Evolutionary conservation across 2,797 vertebrate species (phyloP).

Genomic region (Heterohyrax brucei): DNA sequence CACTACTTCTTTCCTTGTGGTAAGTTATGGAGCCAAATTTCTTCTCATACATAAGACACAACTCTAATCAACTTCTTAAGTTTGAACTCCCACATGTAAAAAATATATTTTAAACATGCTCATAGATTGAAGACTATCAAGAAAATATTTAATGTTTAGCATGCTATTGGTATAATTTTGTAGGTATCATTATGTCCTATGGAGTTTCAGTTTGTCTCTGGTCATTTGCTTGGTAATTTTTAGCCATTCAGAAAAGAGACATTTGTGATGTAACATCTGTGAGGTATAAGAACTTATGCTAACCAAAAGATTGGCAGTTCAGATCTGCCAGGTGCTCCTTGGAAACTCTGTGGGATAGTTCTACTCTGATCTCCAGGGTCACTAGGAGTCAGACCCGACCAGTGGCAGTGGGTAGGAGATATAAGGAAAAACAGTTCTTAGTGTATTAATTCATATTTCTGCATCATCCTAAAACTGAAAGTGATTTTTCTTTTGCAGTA

Average conservation of each 20-base stretch:
- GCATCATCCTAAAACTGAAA: neutral
- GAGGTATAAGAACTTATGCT: neutral
- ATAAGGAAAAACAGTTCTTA: constrained; percentile 1
- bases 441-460: constrained; percentile 7
- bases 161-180: neutral
- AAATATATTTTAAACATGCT: constrained; percentile 28
- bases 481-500: neutral
- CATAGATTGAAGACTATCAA: constrained; percentile 30
- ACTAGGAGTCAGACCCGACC: too few relatives aligned
- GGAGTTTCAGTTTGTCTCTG: constrained; percentile 7
- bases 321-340: too few relatives aligned
- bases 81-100: constrained; percentile 45
- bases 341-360: too few relatives aligned
- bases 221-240: constrained; percentile 59
- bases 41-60: neutral
- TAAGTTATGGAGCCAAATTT: neutral
- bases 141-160: constrained; percentile 56
- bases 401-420: too few relatives aligned
- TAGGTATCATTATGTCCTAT: too few relatives aligned
- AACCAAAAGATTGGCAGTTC: too few relatives aligned
- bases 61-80: neutral
- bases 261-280: constrained; percentile 2
- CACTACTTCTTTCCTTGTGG: neutral
- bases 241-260: constrained; percentile 52
- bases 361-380: too few relatives aligned